phyloP scores from a whole-genome alignment of 2,888 invertebrate genomes.

The Labia minor region DNA sequence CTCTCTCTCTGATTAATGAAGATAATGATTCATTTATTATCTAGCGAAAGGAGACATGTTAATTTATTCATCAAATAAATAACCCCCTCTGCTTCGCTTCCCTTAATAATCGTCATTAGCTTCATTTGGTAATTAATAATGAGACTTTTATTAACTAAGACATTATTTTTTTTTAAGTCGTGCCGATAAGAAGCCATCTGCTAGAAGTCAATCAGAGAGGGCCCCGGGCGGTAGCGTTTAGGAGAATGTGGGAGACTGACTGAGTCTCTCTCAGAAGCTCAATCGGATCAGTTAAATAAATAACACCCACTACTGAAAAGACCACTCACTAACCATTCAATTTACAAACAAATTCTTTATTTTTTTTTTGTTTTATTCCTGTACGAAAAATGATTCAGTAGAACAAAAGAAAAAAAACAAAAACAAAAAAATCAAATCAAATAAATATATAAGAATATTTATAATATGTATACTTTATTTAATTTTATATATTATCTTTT shows the following conservation, averaged over 20 bases:
- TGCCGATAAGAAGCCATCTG: background rate
- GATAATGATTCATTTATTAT: constrained; percentile 13
- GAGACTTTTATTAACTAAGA: constrained; percentile 7
- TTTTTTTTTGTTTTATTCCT: too few species aligned
- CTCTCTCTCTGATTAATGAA: constrained; percentile 3
- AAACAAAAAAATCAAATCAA: too few species aligned
- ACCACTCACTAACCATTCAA: too few species aligned
- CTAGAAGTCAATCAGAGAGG: background rate
- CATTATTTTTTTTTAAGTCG: background rate
- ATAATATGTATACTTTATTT: too few species aligned
- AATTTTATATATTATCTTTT: too few species aligned
- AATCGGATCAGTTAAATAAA: too few species aligned
- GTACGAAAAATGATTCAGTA: too few species aligned
- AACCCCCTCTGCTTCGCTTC: background rate
- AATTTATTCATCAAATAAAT: constrained; percentile 13
- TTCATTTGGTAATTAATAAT: constrained; percentile 5
- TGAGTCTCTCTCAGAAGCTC: too few species aligned
- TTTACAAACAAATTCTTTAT: too few species aligned
- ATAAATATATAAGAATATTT: too few species aligned
- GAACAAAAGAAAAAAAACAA: too few species aligned
- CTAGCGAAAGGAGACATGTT: background rate
- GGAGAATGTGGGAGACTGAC: background rate
- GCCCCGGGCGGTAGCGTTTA: background rate
- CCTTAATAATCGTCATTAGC: constrained; percentile 9
- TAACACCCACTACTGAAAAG: too few species aligned